A percentile compares a stretch with the other conserved stretches of the same genome.
Conservation (phyloP, 2,113 vertebrate species). For the Parotia lawesii region DNA sequence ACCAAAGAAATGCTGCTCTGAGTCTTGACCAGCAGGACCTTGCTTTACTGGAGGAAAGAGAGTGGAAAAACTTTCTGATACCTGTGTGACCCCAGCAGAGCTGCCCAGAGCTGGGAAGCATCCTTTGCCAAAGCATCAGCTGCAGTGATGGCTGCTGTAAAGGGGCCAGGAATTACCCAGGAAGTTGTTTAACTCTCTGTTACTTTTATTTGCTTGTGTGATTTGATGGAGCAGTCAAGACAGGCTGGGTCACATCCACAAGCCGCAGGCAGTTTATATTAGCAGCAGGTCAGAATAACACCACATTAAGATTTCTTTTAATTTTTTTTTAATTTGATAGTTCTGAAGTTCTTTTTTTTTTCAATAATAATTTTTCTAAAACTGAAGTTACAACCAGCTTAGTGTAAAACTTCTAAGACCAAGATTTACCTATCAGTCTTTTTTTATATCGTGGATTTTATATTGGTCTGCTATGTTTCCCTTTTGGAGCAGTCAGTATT, state of each 20-base stretch:
- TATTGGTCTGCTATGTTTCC: background rate
- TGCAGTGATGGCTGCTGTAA: background rate
- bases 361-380: background rate
- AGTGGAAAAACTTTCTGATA: accelerated
- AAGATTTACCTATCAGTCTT: background rate
- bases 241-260: background rate
- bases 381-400: background rate
- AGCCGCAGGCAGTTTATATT: background rate
- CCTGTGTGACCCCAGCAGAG: background rate
- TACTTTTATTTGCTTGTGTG: background rate
- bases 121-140: background rate
- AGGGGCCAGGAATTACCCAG: background rate
- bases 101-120: background rate
- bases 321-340: background rate
- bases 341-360: background rate
- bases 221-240: background rate
- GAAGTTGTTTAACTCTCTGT: background rate
- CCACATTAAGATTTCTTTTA: background rate
- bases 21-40: background rate
- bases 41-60: background rate
- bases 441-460: background rate
- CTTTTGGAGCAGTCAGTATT: background rate
- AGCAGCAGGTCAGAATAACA: background rate
- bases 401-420: background rate
- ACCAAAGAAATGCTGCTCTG: accelerated